A percentile compares a stretch with the other conserved stretches of the same genome.
These are phyloP conservation scores for Choloepus hoffmanni DNA, from an alignment of 2,113 vertebrate genomes.

Conservation along the genomic window DNA sequence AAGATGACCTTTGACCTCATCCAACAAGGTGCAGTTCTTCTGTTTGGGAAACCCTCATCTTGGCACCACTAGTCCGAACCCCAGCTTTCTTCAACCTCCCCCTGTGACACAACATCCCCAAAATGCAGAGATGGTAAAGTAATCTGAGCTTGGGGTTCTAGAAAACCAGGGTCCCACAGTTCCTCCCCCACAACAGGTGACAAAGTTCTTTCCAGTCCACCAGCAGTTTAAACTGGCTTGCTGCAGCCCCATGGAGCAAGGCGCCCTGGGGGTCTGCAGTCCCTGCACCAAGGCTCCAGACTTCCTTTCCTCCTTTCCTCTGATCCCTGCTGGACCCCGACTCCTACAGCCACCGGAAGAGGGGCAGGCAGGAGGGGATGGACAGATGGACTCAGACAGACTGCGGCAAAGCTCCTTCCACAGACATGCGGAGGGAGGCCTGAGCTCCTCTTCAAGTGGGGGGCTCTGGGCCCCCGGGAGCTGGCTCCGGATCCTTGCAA, in stretches of 20 bases:
- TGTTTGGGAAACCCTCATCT: constrained; percentile 3
- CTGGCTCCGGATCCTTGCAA: constrained; percentile 83
- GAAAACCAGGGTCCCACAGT: neutral
- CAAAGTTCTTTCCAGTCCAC: neutral
- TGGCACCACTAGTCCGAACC: constrained; percentile 6
- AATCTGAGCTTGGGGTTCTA: constrained; percentile 6
- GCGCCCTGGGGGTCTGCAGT: neutral
- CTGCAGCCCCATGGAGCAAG: neutral
- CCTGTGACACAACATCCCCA: neutral
- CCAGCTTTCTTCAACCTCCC: neutral
- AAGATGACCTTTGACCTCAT: constrained; percentile 64
- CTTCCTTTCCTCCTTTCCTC: constrained; percentile 49
- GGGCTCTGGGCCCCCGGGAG: constrained; percentile 72
- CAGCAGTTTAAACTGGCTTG: constrained; percentile 24
- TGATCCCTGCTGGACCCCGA: constrained; percentile 37
- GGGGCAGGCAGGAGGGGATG: constrained; percentile 63
- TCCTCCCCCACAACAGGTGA: neutral
- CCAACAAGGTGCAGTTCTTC: constrained; percentile 33
- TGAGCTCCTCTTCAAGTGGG: constrained; percentile 78
- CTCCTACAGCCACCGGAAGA: constrained; percentile 54
- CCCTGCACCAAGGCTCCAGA: neutral
- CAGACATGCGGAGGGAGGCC: constrained; percentile 77
- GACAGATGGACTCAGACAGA: constrained; percentile 74
- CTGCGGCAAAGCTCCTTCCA: constrained; percentile 75
- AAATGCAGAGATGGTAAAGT: neutral